Percentiles rank a stretch among this genome's conserved stretches.
phyloP scores from a whole-genome alignment of 2,888 invertebrate genomes.

The Iselma pallidipennis region DNA sequence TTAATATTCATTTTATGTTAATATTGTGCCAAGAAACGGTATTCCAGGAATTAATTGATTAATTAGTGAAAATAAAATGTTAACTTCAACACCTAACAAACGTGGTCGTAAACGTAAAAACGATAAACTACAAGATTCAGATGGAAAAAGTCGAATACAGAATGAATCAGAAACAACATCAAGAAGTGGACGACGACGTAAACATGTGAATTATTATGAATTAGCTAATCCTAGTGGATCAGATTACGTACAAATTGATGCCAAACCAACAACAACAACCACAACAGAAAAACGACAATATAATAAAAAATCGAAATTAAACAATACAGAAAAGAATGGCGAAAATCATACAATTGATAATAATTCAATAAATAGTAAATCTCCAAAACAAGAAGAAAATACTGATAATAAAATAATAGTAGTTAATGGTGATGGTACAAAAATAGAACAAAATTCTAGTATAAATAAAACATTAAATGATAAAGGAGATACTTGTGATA shows the following conservation, averaged over 20 bases:
- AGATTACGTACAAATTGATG: background rate
- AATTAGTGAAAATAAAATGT: background rate
- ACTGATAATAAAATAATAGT: background rate
- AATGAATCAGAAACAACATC: slow-evolving; percentile 6
- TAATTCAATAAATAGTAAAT: background rate
- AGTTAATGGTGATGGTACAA: background rate
- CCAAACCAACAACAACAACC: background rate
- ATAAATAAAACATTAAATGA: background rate
- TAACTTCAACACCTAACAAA: background rate
- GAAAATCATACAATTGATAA: background rate
- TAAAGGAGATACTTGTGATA: background rate
- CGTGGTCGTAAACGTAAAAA: background rate
- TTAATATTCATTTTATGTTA: no score
- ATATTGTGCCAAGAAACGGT: no score
- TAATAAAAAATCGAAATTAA: slow-evolving; percentile 3
- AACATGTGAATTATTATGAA: slow-evolving; percentile 37
- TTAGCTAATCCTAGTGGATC: slow-evolving; percentile 30
- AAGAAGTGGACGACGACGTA: slow-evolving; percentile 35
- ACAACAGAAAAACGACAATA: background rate
- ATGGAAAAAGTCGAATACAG: background rate
- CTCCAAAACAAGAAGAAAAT: slow-evolving; percentile 3
- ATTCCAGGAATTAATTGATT: background rate
- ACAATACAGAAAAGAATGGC: background rate
- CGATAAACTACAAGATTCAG: background rate
- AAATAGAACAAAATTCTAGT: slow-evolving; percentile 1